These are phyloP conservation scores for Etia nguti DNA, from an alignment of 2,113 vertebrate genomes.

Conservation along the genomic window DNA sequence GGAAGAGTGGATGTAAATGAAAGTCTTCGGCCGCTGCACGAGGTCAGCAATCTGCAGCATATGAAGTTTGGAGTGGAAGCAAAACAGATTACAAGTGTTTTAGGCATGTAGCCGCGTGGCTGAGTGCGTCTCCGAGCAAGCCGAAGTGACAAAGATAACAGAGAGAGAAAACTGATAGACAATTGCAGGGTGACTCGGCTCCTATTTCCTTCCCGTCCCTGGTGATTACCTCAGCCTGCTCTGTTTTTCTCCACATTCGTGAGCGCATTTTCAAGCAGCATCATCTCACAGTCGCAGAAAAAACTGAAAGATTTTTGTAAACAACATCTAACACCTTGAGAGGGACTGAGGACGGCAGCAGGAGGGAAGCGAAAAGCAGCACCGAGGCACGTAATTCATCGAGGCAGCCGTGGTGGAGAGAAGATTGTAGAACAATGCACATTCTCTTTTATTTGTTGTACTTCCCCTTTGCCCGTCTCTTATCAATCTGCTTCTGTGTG, in stretches of 20 bases:
- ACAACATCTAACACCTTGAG: conserved; percentile 22
- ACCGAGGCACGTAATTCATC: background rate
- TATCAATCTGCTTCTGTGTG: background rate
- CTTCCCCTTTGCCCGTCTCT: background rate
- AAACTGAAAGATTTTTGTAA: conserved; percentile 6
- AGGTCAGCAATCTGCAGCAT: background rate
- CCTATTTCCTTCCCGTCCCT: conserved; percentile 9
- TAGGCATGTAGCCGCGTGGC: background rate
- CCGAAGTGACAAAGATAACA: conserved; percentile 26
- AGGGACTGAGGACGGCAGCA: background rate
- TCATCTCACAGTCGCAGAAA: background rate
- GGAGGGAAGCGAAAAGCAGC: background rate
- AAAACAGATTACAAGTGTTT: background rate
- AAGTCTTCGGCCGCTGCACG: background rate
- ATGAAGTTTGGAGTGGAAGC: background rate
- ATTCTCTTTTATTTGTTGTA: background rate
- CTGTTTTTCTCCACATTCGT: background rate
- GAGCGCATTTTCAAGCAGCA: conserved; percentile 28
- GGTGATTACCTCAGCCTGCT: conserved; percentile 28
- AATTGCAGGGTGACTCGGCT: conserved; percentile 12
- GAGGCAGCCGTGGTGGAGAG: background rate
- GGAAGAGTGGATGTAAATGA: background rate
- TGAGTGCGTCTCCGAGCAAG: background rate
- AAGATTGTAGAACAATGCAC: background rate
- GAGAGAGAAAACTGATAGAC: conserved; percentile 14